Base-by-base conservation (phyloP, 2,113 vertebrate genomes). In the Rhineura floridana region DNA sequence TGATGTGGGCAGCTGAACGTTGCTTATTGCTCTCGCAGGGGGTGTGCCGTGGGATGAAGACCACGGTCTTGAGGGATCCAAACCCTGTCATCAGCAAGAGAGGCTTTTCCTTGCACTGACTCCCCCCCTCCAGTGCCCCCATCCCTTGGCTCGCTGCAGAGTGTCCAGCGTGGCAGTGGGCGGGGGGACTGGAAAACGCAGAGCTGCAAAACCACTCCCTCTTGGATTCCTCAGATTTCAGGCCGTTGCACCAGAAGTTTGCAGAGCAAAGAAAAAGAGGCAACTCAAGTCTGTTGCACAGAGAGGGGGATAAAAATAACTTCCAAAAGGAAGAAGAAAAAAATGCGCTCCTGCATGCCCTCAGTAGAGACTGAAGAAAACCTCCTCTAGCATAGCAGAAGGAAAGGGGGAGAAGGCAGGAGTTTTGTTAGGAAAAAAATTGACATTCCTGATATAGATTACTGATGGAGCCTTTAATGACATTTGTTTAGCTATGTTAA, bases 81-180 rank as follows among this genome's bases (percentile, higher is more conserved):
- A n/a, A 84, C 48, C 79, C 39, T 46, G 81, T 92, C 87, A 76
- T 95, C 89, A 87, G 23, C 13, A n/a, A 1, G 82, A 76, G 70
- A 21, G 83, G 89, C 89, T 88, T 72, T 93, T 94, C 89, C 91
- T 91, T 92, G 81, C 1, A n/a, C 5, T 17, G 4, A 1, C 42
- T 28, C 48, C 13, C 84, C 87, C 90, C 46, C 4, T 4, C 30
- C 80, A 87, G 75, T 2, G 72, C 86, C 44, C 77, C 46, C 63
- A 87, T 90, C 90, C 87, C 89, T 65, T 39, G 1, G 78, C 93
- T 50, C n/a, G 33, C 23, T 62, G 80, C 23, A 79, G 86, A 84
- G 83, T 85, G 90, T 94, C 85, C 93, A 2, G 94, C 95, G 95
- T 96, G 95, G 95, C 95, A 95, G 86, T 90, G 76, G 91, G 94